Percentiles rank a stretch among this genome's conserved stretches.
These are phyloP conservation scores for Drosophila virilis DNA, from an alignment of 1,140 invertebrate genomes.

Conservation along the genomic window DNA sequence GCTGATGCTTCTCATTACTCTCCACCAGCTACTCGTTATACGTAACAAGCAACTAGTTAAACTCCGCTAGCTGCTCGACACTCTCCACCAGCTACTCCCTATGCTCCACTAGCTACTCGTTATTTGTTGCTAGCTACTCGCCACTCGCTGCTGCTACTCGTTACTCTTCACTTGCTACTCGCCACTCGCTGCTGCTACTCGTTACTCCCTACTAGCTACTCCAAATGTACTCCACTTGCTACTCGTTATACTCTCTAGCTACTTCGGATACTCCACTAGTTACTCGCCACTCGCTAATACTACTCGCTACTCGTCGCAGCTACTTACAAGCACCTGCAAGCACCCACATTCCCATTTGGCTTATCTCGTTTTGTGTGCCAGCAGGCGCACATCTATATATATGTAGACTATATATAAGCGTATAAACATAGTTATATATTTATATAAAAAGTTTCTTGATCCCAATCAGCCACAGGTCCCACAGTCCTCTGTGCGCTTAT, in stretches of 20 bases:
- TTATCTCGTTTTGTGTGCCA: constrained; percentile 36
- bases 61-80: no score
- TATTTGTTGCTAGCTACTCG: no score
- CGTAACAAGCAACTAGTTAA: no score
- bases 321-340: constrained; percentile 10
- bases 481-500: constrained; percentile 40
- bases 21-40: no score
- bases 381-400: background rate
- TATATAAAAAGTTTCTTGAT: constrained; percentile 29
- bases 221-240: no score
- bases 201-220: constrained; percentile 1
- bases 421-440: background rate
- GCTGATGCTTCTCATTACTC: no score
- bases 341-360: constrained; percentile 17
- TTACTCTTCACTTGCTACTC: no score
- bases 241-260: no score
- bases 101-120: no score
- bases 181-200: background rate
- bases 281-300: background rate
- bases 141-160: no score
- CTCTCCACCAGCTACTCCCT: no score
- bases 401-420: constrained; percentile 8
- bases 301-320: background rate
- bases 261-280: no score
- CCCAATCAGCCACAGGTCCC: constrained; percentile 32